A percentile compares a stretch with the other conserved stretches of the same genome.
Evolutionary conservation across 1,140 invertebrate genomes (phyloP).

Genomic region (Heterodera schachtii): DNA sequence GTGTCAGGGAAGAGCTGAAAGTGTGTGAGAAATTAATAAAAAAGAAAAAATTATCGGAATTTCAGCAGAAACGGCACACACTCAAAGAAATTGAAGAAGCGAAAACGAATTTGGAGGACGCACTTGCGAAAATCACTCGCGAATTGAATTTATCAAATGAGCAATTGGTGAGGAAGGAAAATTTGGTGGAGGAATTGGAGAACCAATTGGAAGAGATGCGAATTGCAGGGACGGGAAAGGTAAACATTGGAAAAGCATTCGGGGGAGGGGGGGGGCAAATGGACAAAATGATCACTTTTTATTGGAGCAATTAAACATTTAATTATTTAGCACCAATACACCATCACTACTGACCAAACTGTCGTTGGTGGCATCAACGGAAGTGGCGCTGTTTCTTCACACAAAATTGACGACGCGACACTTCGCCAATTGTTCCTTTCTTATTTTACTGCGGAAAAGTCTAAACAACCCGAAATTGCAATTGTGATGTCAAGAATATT

Average conservation of each 20-base stretch:
- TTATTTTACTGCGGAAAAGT: slow-evolving; percentile 34
- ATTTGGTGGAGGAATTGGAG: slow-evolving; percentile 41
- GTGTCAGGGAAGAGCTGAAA: not conserved
- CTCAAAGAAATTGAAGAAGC: slow-evolving; percentile 8
- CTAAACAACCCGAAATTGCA: slow-evolving; percentile 46
- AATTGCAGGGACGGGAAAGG: slow-evolving; percentile 7
- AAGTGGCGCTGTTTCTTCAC: not conserved
- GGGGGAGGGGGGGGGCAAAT: too few species aligned
- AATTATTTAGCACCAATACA: too few species aligned
- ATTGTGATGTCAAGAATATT: slow-evolving; percentile 41
- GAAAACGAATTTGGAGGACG: slow-evolving; percentile 33
- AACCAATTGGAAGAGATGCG: slow-evolving; percentile 42
- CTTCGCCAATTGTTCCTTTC: slow-evolving; percentile 43
- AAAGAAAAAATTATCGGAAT: not conserved
- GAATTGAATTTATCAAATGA: slow-evolving; percentile 6
- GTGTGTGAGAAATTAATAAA: not conserved
- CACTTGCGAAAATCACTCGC: slow-evolving; percentile 19
- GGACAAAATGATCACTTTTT: too few species aligned
- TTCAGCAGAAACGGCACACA: not conserved
- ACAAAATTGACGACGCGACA: slow-evolving; percentile 46
- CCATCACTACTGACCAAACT: too few species aligned
- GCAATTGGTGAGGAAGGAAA: slow-evolving; percentile 31
- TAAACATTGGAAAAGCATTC: too few species aligned
- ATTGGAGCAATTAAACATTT: too few species aligned
- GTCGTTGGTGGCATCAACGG: too few species aligned